A percentile compares a stretch with the other conserved stretches of the same genome.
Conservation (phyloP, 2,888 invertebrate genomes). For the Serripes groenlandicus region DNA sequence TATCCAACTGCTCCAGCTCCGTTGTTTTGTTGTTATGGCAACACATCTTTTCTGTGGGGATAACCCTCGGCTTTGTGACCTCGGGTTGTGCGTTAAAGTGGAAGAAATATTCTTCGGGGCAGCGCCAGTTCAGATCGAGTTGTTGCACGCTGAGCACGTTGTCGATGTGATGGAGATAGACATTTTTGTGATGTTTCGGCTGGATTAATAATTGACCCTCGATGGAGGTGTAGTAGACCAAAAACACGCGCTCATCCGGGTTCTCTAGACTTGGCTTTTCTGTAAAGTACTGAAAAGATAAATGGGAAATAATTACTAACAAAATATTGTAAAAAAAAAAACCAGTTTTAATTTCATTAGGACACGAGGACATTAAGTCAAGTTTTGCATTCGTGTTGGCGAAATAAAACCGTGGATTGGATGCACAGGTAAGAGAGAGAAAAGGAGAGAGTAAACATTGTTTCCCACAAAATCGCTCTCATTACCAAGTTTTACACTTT, state of each 20-base stretch:
- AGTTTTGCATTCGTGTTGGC: no score
- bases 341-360: no score
- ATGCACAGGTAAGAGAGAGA: no score
- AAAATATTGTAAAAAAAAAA: no score
- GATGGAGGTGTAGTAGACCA: constrained; percentile 45
- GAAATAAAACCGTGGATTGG: no score
- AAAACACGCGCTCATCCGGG: constrained; percentile 57
- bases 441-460: no score
- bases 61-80: neutral
- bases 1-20: neutral
- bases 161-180: constrained; percentile 65
- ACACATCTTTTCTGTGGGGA: constrained; percentile 25
- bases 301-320: no score
- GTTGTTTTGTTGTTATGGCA: constrained; percentile 35
- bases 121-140: constrained; percentile 61
- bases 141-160: constrained; percentile 48
- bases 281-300: constrained; percentile 46
- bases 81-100: constrained; percentile 60
- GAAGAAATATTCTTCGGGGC: constrained; percentile 67
- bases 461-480: no score
- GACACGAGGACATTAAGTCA: no score
- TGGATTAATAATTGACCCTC: constrained; percentile 58
- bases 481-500: no score
- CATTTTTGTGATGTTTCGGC: constrained; percentile 56
- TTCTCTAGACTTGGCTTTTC: constrained; percentile 28